Evolutionary conservation across 2,888 invertebrate genomes (phyloP).

Genomic region (Eubasilissa splendida): DNA sequence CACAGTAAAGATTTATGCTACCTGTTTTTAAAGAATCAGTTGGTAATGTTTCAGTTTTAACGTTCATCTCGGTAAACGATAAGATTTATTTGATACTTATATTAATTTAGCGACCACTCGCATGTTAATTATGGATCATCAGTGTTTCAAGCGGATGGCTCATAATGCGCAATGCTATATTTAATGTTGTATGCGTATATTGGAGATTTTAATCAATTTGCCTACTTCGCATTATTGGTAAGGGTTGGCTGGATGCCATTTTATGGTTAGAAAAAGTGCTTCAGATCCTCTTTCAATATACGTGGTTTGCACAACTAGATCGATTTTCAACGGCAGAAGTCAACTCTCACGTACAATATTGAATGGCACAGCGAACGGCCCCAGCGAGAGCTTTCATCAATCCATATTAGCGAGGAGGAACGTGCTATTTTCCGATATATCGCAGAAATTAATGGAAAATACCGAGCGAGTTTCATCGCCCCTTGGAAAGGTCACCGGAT

Average conservation of each 20-base stretch:
- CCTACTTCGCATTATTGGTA: too few relatives aligned
- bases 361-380: slow-evolving; percentile 48
- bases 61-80: too few relatives aligned
- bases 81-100: too few relatives aligned
- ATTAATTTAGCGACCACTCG: too few relatives aligned
- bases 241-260: neutral
- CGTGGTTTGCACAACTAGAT: slow-evolving; percentile 9
- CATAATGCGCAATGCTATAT: too few relatives aligned
- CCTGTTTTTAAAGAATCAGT: too few relatives aligned
- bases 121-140: too few relatives aligned
- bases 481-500: neutral
- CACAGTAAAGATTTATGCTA: too few relatives aligned
- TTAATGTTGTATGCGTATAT: too few relatives aligned
- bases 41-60: too few relatives aligned
- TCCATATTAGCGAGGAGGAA: slow-evolving; percentile 47
- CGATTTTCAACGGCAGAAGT: slow-evolving; percentile 20
- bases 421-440: slow-evolving; percentile 40
- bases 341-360: slow-evolving; percentile 55
- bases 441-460: slow-evolving; percentile 25
- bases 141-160: too few relatives aligned
- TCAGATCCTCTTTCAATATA: slow-evolving; percentile 24
- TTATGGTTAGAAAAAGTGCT: neutral
- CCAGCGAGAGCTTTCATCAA: slow-evolving; percentile 45
- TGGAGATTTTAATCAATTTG: too few relatives aligned
- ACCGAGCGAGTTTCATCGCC: neutral